A percentile compares a stretch with the other conserved stretches of the same genome.
These are phyloP conservation scores for Pygocentrus nattereri DNA, from an alignment of 2,797 vertebrate genomes.

Conservation along the genomic window DNA sequence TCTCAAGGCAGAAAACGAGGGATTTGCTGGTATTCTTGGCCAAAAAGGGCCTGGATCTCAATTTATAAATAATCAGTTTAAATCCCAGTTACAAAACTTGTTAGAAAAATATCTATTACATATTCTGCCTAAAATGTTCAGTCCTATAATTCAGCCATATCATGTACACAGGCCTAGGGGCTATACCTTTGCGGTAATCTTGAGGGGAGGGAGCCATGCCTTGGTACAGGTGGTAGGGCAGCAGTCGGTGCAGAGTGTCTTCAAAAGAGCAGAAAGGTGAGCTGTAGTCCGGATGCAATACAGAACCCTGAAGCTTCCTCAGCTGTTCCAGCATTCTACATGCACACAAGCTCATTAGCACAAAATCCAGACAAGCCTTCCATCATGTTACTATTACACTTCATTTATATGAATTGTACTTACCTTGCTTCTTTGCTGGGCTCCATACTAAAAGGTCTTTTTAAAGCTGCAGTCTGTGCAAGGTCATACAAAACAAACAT, in stretches of 20 bases:
- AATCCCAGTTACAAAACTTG: no score
- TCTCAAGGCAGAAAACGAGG: no score
- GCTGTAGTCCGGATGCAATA: constrained; percentile 91
- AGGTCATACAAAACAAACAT: constrained; percentile 46
- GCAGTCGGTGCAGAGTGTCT: constrained; percentile 86
- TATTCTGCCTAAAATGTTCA: no score
- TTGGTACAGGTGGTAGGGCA: constrained; percentile 97
- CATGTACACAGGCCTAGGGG: background rate
- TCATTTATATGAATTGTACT: constrained; percentile 48
- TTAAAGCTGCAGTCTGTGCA: constrained; percentile 80
- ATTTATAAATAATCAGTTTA: no score
- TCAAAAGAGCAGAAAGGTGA: constrained; percentile 88
- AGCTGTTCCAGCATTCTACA: constrained; percentile 92
- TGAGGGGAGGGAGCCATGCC: constrained; percentile 85
- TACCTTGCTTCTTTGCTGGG: constrained; percentile 95
- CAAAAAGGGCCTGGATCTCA: no score
- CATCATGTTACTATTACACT: background rate
- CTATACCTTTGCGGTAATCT: constrained; percentile 86
- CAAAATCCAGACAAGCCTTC: background rate
- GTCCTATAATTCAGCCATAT: no score
- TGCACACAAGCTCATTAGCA: constrained; percentile 12
- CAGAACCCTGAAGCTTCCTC: constrained; percentile 91
- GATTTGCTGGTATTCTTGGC: no score
- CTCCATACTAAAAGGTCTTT: constrained; percentile 86
- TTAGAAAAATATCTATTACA: no score